Percentiles rank a stretch among this genome's conserved stretches.
Evolutionary conservation across 2,113 vertebrate species (phyloP).

Genomic region (Nibea albiflora): DNA sequence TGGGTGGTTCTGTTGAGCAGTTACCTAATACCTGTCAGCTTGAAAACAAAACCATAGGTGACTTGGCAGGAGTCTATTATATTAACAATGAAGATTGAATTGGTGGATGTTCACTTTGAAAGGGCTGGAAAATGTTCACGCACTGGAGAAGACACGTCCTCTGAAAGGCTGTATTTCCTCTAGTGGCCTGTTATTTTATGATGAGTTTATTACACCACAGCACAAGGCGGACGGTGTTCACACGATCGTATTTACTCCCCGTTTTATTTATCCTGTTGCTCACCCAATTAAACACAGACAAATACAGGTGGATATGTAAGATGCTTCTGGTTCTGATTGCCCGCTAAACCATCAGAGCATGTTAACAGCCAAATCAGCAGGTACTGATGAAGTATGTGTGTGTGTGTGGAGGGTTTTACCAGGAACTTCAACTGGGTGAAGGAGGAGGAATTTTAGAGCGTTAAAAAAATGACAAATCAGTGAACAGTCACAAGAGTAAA

Average conservation of each 20-base stretch:
- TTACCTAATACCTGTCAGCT: constrained; percentile 72
- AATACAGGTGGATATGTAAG: neutral
- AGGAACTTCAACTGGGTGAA: neutral
- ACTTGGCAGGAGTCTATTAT: constrained; percentile 30
- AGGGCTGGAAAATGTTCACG: neutral
- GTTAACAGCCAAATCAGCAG: neutral
- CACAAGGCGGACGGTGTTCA: neutral
- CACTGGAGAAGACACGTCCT: too few relatives aligned
- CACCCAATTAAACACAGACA: neutral
- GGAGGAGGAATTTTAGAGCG: too few relatives aligned
- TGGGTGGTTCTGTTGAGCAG: constrained; percentile 63
- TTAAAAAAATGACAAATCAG: neutral
- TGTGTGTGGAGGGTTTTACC: neutral
- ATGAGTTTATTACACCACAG: neutral
- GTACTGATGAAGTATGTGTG: neutral
- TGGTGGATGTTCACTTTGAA: constrained; percentile 4
- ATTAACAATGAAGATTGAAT: constrained; percentile 15
- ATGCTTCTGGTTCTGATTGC: neutral
- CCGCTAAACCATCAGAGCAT: neutral
- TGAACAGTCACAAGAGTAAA: neutral
- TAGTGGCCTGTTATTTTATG: neutral
- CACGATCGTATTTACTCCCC: neutral
- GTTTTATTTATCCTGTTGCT: constrained; percentile 6
- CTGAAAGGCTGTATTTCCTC: neutral
- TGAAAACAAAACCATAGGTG: constrained; percentile 49